These are phyloP conservation scores for Leptinotarsa peninsularis DNA, from an alignment of 2,888 invertebrate genomes.

Conservation along the genomic window DNA sequence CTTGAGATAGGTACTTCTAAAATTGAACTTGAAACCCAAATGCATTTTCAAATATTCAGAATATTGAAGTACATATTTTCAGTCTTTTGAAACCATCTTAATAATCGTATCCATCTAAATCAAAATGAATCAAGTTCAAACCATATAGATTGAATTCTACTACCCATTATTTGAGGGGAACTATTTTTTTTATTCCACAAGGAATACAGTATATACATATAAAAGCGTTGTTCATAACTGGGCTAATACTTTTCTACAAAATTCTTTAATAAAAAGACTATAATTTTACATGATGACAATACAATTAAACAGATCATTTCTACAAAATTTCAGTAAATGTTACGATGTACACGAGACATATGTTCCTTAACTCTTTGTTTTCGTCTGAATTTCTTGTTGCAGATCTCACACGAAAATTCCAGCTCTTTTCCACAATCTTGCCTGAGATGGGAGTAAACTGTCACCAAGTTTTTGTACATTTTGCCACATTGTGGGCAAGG, in stretches of 20 bases:
- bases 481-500: slow-evolving; percentile 38
- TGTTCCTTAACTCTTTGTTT: slow-evolving; percentile 28
- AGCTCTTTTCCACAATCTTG: slow-evolving; percentile 50
- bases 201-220: too few species aligned
- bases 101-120: neutral
- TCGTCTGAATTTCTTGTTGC: slow-evolving; percentile 30
- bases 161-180: too few species aligned
- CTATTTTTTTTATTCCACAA: too few species aligned
- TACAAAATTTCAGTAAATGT: neutral
- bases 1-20: too few species aligned
- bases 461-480: slow-evolving; percentile 39
- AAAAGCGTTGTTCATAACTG: too few species aligned
- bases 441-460: slow-evolving; percentile 24
- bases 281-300: too few species aligned
- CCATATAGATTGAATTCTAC: too few species aligned
- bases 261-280: too few species aligned
- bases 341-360: slow-evolving; percentile 20
- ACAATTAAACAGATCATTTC: neutral
- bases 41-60: too few species aligned
- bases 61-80: too few species aligned
- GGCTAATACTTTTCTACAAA: too few species aligned
- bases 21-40: too few species aligned
- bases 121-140: neutral
- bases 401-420: slow-evolving; percentile 50
- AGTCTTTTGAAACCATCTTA: neutral